Base-by-base conservation (phyloP, 2,797 vertebrate genomes). In the Typhlichthys eigenmanni region DNA sequence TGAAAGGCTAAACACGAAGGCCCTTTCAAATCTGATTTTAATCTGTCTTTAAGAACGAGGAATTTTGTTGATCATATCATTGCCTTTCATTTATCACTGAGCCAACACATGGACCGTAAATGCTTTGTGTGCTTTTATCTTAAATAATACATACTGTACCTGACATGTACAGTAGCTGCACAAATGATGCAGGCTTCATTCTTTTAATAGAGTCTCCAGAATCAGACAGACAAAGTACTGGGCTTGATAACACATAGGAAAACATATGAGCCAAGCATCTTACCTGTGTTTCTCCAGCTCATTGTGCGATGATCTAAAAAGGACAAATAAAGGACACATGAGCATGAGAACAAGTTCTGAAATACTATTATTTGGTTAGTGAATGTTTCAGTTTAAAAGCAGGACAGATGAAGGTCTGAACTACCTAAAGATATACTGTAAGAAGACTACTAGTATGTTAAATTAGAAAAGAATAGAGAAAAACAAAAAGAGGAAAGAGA, bases 211-310 rank as follows among this genome's bases (percentile, higher is more conserved):
- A 47, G 64, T 61, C 50, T 55, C 32, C 4, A 4, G 11, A 19
- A 3, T 47, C 13, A 48, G 10, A 10, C 50, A 32, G 52, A 12
- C 52, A 32, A 6, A 4, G 32, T 17, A 34, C 10, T 1, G 17
- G n/a, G 5, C 48, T 47, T 48, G 51, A 68, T 16, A 55, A 75
- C 3, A 14, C 14, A 13, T 11, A 19, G 52, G 11, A 60, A 9
- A 64, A 34, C 13, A 71, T 13, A 61, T 14, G 70, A 1, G 4
- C 14, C 0, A 24, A 8, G 45, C 49, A n/a, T 81, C 95, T 95
- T 89, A 98, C 97, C 97, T 97, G 93, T 98, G 96, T 91, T 98
- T 98, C 92, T 99, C 96, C 91, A 98, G 93, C 89, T 99, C 97
- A 0, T 99, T 99, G 93, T 99, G 97, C 68, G 96, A 98, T 19